Base-by-base conservation (phyloP, 2,797 vertebrate species). In the Eulemur coronatus region DNA sequence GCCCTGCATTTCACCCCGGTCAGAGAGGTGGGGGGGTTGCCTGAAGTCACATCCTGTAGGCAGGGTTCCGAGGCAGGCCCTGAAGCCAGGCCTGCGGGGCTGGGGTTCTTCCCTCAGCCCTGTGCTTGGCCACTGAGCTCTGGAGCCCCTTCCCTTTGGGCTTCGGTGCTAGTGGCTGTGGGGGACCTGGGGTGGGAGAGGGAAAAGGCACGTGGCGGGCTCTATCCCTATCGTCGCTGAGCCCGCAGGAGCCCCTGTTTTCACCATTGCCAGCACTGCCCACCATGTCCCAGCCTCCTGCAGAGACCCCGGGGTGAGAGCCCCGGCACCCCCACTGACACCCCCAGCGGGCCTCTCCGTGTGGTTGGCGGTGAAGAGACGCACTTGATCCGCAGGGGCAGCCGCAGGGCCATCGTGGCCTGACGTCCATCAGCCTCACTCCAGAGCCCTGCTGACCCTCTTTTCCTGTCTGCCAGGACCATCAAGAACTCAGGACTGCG, bases 401-500 rank as follows among this genome's bases (percentile, higher is more conserved):
- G 24, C 59, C 26, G 12, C 59, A 61, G 35, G 6, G 18, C 41
- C n/a, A 15, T 12, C 57, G 13, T 28, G 0, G 0, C 28, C 55
- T 9, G 4, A 48, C 2, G n/a, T 1, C n/a, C 17, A 13, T n/a
- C 18, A 69, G 11, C 9, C 72, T 50, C 5, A 57, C 7, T 22
- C 1, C 55, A 57, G 12, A 3, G 70, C 61, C 65, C 87, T 78
- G 38, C 93, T 97, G 78, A 97, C 33, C 2, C 20, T 57, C 61
- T 94, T 97, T 76, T 86, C 8, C 8, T 98, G 33, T 98, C 75
- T 97, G 88, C 1, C 97, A 99, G 99, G 98, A 99, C 99, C 94
- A 99, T 99, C 96, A 99, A 98, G 96, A 99, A 99, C 98, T 99
- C 99, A 98, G 99, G 99, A 98, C 98, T 99, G 92, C 98, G 99